phyloP scores from a whole-genome alignment of 2,797 vertebrate genomes.

The Pseudomugil gertrudae region DNA sequence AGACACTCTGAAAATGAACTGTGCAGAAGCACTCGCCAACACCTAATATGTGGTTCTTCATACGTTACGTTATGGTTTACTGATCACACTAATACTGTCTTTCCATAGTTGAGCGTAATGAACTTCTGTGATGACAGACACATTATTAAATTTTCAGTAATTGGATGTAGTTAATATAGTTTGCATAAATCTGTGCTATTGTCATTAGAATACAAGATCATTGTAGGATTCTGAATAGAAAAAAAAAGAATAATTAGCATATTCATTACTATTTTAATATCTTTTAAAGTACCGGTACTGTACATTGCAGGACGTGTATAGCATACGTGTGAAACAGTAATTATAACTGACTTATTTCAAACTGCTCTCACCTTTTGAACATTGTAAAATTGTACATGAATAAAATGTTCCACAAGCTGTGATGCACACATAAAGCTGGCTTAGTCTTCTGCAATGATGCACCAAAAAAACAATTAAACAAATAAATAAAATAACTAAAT shows the following conservation, averaged over 20 bases:
- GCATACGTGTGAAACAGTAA: conserved; percentile 51
- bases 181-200: conserved; percentile 51
- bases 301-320: conserved; percentile 49
- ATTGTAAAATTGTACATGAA: conserved; percentile 32
- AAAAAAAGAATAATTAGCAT: conserved; percentile 66
- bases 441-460: too few relatives aligned
- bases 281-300: conserved; percentile 48
- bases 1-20: conserved; percentile 23
- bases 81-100: conserved; percentile 11
- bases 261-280: conserved; percentile 70
- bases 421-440: too few relatives aligned
- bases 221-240: conserved; percentile 54
- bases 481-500: too few relatives aligned
- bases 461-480: too few relatives aligned
- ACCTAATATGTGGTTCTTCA: not conserved
- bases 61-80: conserved; percentile 17
- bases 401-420: conserved; percentile 17
- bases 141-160: conserved; percentile 52
- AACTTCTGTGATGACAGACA: conserved; percentile 27
- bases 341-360: conserved; percentile 57
- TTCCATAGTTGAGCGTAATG: conserved; percentile 27
- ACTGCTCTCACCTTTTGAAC: conserved; percentile 22
- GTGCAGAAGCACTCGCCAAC: not conserved
- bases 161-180: conserved; percentile 57
- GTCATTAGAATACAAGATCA: conserved; percentile 56